Conservation (phyloP, 1,140 invertebrate species). For the Eurosta solidaginis region DNA sequence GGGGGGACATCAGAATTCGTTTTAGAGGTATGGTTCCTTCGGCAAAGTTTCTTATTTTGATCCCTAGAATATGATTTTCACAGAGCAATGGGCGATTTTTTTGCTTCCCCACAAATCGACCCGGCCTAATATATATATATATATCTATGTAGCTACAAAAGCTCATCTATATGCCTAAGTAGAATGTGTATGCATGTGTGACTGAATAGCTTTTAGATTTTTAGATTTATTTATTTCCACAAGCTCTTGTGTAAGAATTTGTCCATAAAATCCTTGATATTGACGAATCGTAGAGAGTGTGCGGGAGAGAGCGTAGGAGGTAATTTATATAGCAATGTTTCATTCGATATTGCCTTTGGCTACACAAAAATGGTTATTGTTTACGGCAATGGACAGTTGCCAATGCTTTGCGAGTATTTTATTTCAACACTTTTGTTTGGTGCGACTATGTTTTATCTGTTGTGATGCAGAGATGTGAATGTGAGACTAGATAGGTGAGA, state of each 20-base stretch:
- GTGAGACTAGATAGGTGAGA: neutral
- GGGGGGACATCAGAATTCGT: no score
- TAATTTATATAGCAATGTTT: conserved; percentile 8
- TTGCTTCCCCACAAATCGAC: no score
- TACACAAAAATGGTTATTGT: conserved; percentile 22
- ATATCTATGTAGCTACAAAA: no score
- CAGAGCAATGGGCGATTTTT: no score
- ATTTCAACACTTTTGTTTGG: neutral
- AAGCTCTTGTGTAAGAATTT: neutral
- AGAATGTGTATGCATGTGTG: neutral
- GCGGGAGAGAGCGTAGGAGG: conserved; percentile 17
- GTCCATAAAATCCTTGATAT: neutral
- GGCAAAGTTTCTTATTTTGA: no score
- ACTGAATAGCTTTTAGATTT: conserved; percentile 13
- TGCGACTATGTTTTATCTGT: neutral
- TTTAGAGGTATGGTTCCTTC: no score
- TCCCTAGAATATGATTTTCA: no score
- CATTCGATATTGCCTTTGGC: conserved; percentile 18
- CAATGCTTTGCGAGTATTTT: neutral
- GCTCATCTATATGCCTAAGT: neutral
- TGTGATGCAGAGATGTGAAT: neutral
- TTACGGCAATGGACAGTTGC: conserved; percentile 26
- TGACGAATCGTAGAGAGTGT: no score
- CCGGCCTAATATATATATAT: no score
- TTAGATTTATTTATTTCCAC: conserved; percentile 3